Evolutionary conservation across 2,888 invertebrate genomes (phyloP), one percentile per base, ranked within the genome.

Genomic region (Ditula angustiorana): DNA sequence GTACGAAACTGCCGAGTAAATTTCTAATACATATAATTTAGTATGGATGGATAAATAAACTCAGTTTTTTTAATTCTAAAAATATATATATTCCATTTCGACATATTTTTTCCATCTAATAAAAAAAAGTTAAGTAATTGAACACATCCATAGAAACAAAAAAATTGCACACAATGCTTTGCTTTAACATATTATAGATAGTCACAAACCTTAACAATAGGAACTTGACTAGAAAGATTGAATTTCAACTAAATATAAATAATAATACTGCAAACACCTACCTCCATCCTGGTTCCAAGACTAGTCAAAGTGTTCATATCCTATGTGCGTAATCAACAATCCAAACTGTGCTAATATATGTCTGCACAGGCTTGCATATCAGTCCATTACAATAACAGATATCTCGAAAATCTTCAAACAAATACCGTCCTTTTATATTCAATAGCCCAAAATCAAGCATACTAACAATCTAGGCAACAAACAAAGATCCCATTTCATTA

Each of bases 61-160:
- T 47, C 0, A 13, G 0, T 52, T 19, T 1, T 5, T 23, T 44
- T 23, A 16, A 8, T 5, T 41, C 33, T 41, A 44, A 44, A 58
- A 63, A 63, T 52, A 63, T 63, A 61, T 61, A 58, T 62, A 62
- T 57, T 62, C 41, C 49, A 41, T 57, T 63, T 26, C 50, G 16
- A 63, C 37, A 50, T 56, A 23, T 57, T 52, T 30, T 24, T n/a
- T 52, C 44, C 33, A 58, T 26, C 50, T 33, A 49, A 26, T 13
- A 58, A 63, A 57, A 57, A 58, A 63, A 50, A 33, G 19, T 49
- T 56, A 28, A 16, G 23, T 50, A 57, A 16, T 50, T 23, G 52
- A 50, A 44, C 63, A 33, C 57, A 33, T 21, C 33, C 50, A 37
- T 58, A 56, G 30, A 63, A 41, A 35, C 57, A 58, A 63, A 63